phyloP scores from a whole-genome alignment of 2,113 vertebrate genomes.

The Petroica traversi region DNA sequence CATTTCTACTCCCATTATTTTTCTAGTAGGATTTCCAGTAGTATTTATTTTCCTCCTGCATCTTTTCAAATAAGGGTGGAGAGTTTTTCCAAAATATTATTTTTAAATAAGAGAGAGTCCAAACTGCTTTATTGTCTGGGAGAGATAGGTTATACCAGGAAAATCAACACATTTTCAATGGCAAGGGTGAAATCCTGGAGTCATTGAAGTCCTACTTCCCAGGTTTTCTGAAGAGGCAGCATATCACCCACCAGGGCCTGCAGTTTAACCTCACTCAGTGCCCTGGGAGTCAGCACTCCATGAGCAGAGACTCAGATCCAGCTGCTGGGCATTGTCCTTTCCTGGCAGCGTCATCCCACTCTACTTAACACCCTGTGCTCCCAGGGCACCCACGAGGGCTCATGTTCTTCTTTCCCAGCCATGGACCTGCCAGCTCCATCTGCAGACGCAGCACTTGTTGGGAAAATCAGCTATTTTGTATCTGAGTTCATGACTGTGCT shows the following conservation, averaged over 20 bases:
- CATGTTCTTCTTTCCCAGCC: background rate
- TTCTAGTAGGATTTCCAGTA: background rate
- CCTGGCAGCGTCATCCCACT: background rate
- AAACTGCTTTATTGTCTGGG: background rate
- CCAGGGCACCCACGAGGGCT: rapidly evolving
- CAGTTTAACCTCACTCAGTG: background rate
- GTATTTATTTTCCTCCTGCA: background rate
- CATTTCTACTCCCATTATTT: background rate
- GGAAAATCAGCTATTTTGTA: background rate
- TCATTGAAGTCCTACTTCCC: background rate
- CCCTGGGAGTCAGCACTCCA: too few relatives aligned
- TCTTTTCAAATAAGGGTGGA: background rate
- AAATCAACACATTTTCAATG: background rate
- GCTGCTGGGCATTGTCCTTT: too few relatives aligned
- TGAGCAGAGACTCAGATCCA: too few relatives aligned
- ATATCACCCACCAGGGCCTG: background rate
- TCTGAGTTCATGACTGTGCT: background rate
- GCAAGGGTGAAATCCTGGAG: background rate
- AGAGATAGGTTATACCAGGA: background rate
- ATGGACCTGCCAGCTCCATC: background rate
- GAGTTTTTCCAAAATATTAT: background rate
- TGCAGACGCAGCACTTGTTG: background rate
- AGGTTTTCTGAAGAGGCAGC: background rate
- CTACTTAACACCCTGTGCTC: background rate
- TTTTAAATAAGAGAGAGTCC: background rate